Evolutionary conservation across 2,797 vertebrate species (phyloP).

Genomic region (Pangasius krempfi): DNA sequence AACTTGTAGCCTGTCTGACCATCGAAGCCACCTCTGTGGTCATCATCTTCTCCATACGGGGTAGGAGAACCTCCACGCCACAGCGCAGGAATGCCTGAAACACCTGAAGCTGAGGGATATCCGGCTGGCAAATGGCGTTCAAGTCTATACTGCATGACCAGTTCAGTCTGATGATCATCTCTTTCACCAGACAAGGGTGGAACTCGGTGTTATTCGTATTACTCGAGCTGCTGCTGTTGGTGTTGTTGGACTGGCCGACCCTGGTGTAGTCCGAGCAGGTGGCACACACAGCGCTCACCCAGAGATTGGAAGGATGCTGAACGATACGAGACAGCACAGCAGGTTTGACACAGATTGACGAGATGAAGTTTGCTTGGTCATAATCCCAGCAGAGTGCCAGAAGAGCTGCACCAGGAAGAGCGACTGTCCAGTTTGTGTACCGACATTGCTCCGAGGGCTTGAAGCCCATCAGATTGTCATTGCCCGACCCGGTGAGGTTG

Average conservation of each 20-base stretch:
- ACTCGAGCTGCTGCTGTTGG: not conserved
- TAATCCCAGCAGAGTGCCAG: conserved; percentile 79
- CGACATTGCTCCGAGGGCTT: conserved; percentile 67
- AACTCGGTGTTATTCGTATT: conserved; percentile 29
- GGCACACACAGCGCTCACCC: conserved; percentile 73
- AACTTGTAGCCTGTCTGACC: conserved; percentile 67
- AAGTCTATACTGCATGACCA: conserved; percentile 74
- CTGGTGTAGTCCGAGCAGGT: conserved; percentile 61
- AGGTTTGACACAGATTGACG: conserved; percentile 66
- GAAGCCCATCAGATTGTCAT: conserved; percentile 58
- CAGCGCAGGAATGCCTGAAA: conserved; percentile 71
- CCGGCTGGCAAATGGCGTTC: conserved; percentile 67
- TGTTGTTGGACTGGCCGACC: conserved; percentile 18
- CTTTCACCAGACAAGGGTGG: conserved; percentile 63
- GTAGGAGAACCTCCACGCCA: conserved; percentile 68
- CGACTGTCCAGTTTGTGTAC: conserved; percentile 72
- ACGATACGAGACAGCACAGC: conserved; percentile 63
- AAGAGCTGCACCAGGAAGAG: conserved; percentile 64
- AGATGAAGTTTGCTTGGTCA: conserved; percentile 73
- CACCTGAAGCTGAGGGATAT: conserved; percentile 60
- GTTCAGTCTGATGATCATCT: conserved; percentile 68
- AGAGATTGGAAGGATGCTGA: conserved; percentile 67
- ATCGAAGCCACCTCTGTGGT: conserved; percentile 56
- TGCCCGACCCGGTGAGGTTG: conserved; percentile 61
- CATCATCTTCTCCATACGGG: conserved; percentile 62